phyloP scores from a whole-genome alignment of 2,113 vertebrate species.

The Notothenia rossii region DNA sequence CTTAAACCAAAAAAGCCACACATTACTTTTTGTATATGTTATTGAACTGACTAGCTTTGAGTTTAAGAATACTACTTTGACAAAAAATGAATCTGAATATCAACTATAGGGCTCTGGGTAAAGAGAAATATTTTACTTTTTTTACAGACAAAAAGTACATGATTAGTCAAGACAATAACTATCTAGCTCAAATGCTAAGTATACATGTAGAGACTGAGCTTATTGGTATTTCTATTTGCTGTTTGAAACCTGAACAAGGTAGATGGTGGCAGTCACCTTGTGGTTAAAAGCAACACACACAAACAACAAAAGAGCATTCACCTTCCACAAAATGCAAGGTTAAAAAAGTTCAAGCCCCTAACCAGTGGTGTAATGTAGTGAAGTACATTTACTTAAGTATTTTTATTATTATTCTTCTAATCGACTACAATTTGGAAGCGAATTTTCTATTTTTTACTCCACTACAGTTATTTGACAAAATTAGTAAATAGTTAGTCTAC shows the following conservation, averaged over 20 bases:
- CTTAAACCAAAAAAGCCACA: too few relatives aligned
- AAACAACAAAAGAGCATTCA: background rate
- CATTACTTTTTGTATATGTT: background rate
- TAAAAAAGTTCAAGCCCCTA: background rate
- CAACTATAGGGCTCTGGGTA: background rate
- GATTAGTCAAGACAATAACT: too few relatives aligned
- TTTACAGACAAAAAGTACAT: too few relatives aligned
- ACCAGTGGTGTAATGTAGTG: background rate
- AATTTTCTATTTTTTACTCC: too few relatives aligned
- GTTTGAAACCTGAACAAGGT: conserved; percentile 16
- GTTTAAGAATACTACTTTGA: background rate
- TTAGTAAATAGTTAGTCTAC: too few relatives aligned
- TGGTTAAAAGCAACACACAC: background rate
- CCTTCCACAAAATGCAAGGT: background rate
- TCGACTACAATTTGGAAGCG: too few relatives aligned
- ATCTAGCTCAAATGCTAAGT: background rate
- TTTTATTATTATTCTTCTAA: too few relatives aligned
- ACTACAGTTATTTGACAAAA: too few relatives aligned
- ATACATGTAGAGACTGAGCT: background rate
- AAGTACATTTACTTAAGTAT: too few relatives aligned
- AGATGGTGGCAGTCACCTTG: background rate
- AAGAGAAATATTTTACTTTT: too few relatives aligned
- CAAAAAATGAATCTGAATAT: background rate
- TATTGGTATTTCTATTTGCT: background rate
- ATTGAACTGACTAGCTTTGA: background rate